Base-by-base conservation (phyloP, 2,113 vertebrate species). In the Macquaria australasica region DNA sequence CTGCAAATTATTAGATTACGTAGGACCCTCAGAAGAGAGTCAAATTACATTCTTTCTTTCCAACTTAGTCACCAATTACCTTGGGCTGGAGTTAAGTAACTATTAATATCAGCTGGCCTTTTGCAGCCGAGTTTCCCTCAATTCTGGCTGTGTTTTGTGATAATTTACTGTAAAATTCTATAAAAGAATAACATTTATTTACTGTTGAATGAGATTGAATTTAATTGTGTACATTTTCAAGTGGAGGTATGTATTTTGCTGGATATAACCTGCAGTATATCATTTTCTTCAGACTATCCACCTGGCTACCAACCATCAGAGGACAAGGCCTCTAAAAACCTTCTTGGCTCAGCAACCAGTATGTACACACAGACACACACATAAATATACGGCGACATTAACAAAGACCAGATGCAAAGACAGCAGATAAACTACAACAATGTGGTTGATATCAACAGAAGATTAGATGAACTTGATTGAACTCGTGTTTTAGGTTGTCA, bases 311-410 rank as follows among this genome's bases (percentile, higher is more conserved):
- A 95, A 87, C 97, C 96, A 2, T 95, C 96, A 31, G 98, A 99
- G 90, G 98, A 99, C 92, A 98, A 98, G 90, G 94, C 96, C 70
- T 97, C 98, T 28, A 99, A 99, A 94, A 99, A 99, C 93, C 95
- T 99, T 77, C 96, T 99, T 82, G 98, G 98, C 70, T 99, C 98
- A 86, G 98, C 98, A 82, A 99, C 97, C 89, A 99, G 98, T 99
- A 93, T 88, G 98, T 97, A 88, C 14, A 43, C 39, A 15, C 10
- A 74, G 0, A 55, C 3, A 62, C 59, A 53, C 43, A 16, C 25
- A 55, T 3, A 6, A 23, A 56, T 7, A 39, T 28, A n/a, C 4
- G 6, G 56, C 64, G 16, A 62, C 28, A 53, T 45, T n/a, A 58
- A 31, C 18, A 50, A 58, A 53, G 21, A 39, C 10, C 11, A 31